Conservation (phyloP, 2,888 invertebrate genomes). For the Synanthedon andrenaeformis region DNA sequence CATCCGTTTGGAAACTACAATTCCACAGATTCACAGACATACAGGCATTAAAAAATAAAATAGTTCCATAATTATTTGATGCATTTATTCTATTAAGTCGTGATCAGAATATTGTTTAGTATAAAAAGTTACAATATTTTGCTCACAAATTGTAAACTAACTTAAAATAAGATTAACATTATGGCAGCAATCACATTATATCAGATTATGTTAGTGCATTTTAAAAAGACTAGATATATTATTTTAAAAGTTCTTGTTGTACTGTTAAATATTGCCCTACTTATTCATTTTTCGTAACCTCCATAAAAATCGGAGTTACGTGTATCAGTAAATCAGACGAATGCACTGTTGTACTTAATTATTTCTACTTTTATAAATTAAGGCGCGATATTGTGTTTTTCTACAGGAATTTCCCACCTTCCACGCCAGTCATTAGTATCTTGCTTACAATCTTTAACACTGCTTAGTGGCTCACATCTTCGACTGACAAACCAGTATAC, state of each 20-base stretch:
- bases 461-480: constrained; percentile 76
- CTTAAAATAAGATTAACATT: constrained; percentile 25
- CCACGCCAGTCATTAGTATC: constrained; percentile 47
- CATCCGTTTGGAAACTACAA: too few relatives aligned
- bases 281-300: too few relatives aligned
- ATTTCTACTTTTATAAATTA: constrained; percentile 10
- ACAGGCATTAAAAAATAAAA: neutral
- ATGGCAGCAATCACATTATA: constrained; percentile 33
- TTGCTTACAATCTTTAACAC: constrained; percentile 72
- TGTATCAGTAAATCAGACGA: too few relatives aligned
- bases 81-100: constrained; percentile 25
- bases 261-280: too few relatives aligned
- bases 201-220: constrained; percentile 2
- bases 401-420: constrained; percentile 70
- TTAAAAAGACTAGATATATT: constrained; percentile 6
- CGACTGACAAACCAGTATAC: constrained; percentile 83
- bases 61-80: constrained; percentile 26
- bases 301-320: too few relatives aligned
- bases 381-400: constrained; percentile 61
- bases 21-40: too few relatives aligned
- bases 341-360: too few relatives aligned
- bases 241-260: neutral
- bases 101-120: constrained; percentile 53
- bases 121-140: constrained; percentile 33
- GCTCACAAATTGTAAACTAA: constrained; percentile 46